Conservation (phyloP, 2,888 invertebrate genomes). For the Pollenia angustigena region DNA sequence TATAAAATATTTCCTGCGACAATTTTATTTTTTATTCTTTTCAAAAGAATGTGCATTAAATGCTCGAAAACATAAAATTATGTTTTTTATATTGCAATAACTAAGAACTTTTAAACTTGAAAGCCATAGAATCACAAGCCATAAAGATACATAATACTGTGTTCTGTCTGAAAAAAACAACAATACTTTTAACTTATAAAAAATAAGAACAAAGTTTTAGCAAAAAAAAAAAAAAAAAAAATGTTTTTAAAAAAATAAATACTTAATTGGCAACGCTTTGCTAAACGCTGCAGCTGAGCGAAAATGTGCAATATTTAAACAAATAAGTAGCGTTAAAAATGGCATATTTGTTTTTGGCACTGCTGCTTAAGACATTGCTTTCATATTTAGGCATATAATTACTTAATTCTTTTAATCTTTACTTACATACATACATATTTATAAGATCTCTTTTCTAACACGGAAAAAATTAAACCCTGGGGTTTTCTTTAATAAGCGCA, state of each 20-base stretch:
- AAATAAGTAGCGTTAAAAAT: slow-evolving; percentile 30
- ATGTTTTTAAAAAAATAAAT: background rate
- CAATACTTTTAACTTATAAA: background rate
- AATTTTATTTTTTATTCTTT: no score
- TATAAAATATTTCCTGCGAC: no score
- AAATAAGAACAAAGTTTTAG: slow-evolving; percentile 14
- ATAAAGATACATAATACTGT: slow-evolving; percentile 33
- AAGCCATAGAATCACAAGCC: slow-evolving; percentile 51
- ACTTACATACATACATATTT: slow-evolving; percentile 23
- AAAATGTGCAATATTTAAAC: slow-evolving; percentile 33
- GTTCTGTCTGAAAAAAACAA: slow-evolving; percentile 16
- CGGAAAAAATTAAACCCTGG: background rate
- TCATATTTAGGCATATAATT: slow-evolving; percentile 23
- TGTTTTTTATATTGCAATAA: slow-evolving; percentile 20
- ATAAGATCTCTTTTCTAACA: slow-evolving; percentile 53
- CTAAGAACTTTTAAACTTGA: slow-evolving; percentile 1
- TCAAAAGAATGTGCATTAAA: no score
- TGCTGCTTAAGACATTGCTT: slow-evolving; percentile 32
- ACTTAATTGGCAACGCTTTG: slow-evolving; percentile 30
- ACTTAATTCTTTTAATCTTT: slow-evolving; percentile 17
- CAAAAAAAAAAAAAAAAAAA: background rate
- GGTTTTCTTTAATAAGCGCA: no score
- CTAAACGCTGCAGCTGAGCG: slow-evolving; percentile 7
- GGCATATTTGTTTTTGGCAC: background rate
- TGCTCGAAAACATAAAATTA: no score